Percentiles rank a stretch among this genome's conserved stretches.
Conservation (phyloP, 30 jellyfish, hydroid and myxozoan species). For the Hydractinia echinata region DNA sequence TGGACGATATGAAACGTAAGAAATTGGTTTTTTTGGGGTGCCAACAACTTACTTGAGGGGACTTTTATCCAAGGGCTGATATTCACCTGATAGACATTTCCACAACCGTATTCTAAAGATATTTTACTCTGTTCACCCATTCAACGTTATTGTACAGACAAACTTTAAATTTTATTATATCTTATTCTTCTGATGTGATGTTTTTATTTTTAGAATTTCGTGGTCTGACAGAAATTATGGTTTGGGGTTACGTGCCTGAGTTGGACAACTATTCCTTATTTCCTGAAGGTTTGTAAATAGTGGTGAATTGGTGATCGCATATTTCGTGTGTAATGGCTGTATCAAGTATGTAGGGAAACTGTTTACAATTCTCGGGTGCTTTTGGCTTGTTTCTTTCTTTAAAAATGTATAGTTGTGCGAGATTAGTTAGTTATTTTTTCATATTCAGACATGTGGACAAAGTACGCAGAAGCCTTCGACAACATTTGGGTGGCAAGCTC, state of each 20-base stretch:
- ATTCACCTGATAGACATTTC: too few species aligned
- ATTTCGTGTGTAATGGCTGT: too few species aligned
- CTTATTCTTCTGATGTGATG: neutral
- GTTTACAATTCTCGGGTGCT: too few species aligned
- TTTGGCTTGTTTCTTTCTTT: too few species aligned
- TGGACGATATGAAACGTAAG: conserved; percentile 33
- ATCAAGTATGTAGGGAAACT: too few species aligned
- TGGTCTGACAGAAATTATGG: conserved; percentile 49
- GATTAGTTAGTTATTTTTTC: neutral
- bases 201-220: conserved; percentile 21
- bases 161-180: too few species aligned
- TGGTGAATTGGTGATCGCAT: too few species aligned
- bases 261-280: conserved; percentile 30
- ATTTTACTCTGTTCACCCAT: too few species aligned
- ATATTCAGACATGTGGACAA: conserved; percentile 40
- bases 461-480: conserved; percentile 28
- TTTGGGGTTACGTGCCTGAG: conserved; percentile 61
- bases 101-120: too few species aligned
- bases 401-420: too few species aligned
- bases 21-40: neutral
- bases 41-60: neutral
- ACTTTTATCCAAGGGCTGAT: too few species aligned
- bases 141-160: too few species aligned
- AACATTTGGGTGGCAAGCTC: conserved; percentile 55
- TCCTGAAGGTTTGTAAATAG: conserved; percentile 28